Evolutionary conservation across 2,113 vertebrate genomes (phyloP), one percentile per base, ranked within the genome.

Genomic region (Mesitornis unicolor): DNA sequence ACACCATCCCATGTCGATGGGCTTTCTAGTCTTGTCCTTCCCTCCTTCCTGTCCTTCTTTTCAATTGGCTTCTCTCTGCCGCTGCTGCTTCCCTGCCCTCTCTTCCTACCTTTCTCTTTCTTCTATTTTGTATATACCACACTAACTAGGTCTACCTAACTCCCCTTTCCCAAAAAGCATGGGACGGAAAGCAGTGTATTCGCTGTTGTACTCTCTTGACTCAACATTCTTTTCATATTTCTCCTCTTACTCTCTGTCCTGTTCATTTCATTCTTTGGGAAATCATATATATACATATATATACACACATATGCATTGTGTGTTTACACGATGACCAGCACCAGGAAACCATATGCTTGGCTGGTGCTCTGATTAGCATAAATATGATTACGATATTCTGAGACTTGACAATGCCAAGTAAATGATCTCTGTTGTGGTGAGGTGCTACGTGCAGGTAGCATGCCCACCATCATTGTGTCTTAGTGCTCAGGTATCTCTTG

Each of bases 301-400:
- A 42, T 10, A 40, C 7, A 28, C 15, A 43, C 7, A 67, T 15
- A 61, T 35, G 9, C 19, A 24, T 11, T 18, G 5, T n/a, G 7
- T 43, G 19, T 56, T 77, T 77, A 51, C 11, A 20, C 17, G 63
- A 54, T n/a, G 25, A 45, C 22, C 35, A 63, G 51, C 61, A 82
- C 2, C 14, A 71, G 57, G 47, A 68, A 82, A 60, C 7, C 0
- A 0, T 29, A 42, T 43, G 75, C 59, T 83, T 70, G 70, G 45
- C 21, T 2, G 6, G 11, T 53, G 36, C 20, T 77, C 28, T 35
- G 25, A 93, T 76, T 54, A 77, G 35, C 38, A 43, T 22, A 90
- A 63, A 54, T 47, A n/a, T 33, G n/a, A 82, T 45, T 20, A 87
- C 21, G 56, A 48, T 48, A 56, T 48, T 84, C 56, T 65, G 42